Conservation (phyloP, 2,888 invertebrate species). For the Acleris cristana region DNA sequence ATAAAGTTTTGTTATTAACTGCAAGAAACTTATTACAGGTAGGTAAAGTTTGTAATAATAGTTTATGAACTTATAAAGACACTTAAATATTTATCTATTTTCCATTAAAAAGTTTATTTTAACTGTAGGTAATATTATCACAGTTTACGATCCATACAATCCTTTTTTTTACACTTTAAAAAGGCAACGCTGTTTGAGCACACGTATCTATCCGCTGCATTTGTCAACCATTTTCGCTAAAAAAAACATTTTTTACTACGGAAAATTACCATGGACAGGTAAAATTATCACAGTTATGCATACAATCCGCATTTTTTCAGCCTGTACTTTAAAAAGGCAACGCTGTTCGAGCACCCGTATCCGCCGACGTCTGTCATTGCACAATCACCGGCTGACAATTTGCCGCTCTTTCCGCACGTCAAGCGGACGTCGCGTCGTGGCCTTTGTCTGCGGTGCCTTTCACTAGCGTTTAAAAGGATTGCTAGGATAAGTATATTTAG, state of each 20-base stretch:
- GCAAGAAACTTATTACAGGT: too few relatives aligned
- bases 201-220: background rate
- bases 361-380: constrained; percentile 13
- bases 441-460: constrained; percentile 1
- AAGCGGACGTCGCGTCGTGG: background rate
- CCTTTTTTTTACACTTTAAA: background rate
- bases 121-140: too few relatives aligned
- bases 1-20: too few relatives aligned
- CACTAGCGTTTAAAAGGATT: background rate
- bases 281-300: too few relatives aligned
- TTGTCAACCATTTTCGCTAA: too few relatives aligned
- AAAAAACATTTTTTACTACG: too few relatives aligned
- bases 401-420: constrained; percentile 10
- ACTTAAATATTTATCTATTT: too few relatives aligned
- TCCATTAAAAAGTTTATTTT: too few relatives aligned
- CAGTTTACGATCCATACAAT: too few relatives aligned
- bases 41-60: too few relatives aligned
- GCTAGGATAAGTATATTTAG: background rate
- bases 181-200: background rate
- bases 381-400: constrained; percentile 18
- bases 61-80: too few relatives aligned
- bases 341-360: background rate
- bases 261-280: too few relatives aligned
- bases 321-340: background rate
- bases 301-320: background rate